Percentiles rank a stretch among this genome's conserved stretches.
Evolutionary conservation across 2,888 invertebrate genomes (phyloP).

Genomic region (Amiota minor): DNA sequence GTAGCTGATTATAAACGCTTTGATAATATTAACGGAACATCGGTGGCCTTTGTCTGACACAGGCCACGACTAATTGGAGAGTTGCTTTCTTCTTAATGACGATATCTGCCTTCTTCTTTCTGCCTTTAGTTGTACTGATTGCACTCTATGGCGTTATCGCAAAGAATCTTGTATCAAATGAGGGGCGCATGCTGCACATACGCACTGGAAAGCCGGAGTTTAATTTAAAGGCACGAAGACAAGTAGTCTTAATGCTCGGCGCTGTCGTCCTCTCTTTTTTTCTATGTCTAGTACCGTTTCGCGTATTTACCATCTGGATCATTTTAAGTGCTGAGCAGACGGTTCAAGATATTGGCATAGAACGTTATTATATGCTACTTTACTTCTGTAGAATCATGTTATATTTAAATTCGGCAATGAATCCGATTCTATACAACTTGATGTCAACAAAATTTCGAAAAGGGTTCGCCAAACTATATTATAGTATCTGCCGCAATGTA

Average conservation of each 20-base stretch:
- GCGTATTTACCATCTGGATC: slow-evolving; percentile 87
- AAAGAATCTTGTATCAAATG: slow-evolving; percentile 82
- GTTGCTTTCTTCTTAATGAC: slow-evolving; percentile 85
- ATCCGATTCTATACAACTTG: slow-evolving; percentile 92
- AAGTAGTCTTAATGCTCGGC: slow-evolving; percentile 90
- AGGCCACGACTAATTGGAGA: slow-evolving; percentile 84
- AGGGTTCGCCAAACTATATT: slow-evolving; percentile 82
- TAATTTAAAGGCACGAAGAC: slow-evolving; percentile 83
- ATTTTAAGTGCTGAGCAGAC: slow-evolving; percentile 83
- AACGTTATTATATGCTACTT: slow-evolving; percentile 86
- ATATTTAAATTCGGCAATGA: slow-evolving; percentile 91
- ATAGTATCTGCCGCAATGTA: slow-evolving; percentile 46
- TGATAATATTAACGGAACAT: slow-evolving; percentile 81
- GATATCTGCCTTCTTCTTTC: slow-evolving; percentile 85
- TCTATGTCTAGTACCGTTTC: slow-evolving; percentile 89
- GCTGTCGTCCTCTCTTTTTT: slow-evolving; percentile 92
- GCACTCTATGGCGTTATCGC: slow-evolving; percentile 89
- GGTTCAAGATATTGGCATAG: slow-evolving; percentile 80
- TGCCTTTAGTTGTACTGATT: slow-evolving; percentile 86
- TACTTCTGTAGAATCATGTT: slow-evolving; percentile 90
- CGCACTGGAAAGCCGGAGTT: slow-evolving; percentile 83
- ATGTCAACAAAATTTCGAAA: slow-evolving; percentile 93
- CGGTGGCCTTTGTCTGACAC: slow-evolving; percentile 84
- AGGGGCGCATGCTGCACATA: slow-evolving; percentile 79
- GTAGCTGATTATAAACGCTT: slow-evolving; percentile 83